Conservation (phyloP, 64 coral and sea anemone species). For the Astreopora myriophthalma region DNA sequence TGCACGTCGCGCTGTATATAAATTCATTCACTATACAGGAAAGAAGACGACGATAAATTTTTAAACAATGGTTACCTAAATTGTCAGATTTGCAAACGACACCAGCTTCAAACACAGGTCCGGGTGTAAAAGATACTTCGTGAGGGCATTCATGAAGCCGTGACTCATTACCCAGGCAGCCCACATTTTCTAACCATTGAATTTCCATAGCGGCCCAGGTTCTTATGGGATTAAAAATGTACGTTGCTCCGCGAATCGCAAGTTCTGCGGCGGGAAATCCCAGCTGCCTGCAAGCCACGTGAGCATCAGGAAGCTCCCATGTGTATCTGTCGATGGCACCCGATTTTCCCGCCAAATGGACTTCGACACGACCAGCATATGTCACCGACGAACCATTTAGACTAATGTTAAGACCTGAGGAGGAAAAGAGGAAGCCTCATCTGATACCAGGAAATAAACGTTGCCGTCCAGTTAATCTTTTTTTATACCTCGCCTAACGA, state of each 20-base stretch:
- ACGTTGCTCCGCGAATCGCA: conserved; percentile 27
- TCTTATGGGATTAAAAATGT: not conserved
- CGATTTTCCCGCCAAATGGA: conserved; percentile 32
- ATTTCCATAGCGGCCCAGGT: not conserved
- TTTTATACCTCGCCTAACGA: too few relatives aligned
- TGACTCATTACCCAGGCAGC: conserved; percentile 33
- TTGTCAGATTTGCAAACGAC: conserved; percentile 41
- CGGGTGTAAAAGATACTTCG: not conserved
- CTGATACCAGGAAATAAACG: too few relatives aligned
- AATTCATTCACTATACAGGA: not conserved
- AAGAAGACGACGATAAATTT: not conserved
- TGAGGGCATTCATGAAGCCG: conserved; percentile 19
- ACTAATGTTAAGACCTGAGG: not conserved
- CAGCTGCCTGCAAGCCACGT: conserved; percentile 47
- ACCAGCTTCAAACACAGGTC: conserved; percentile 14
- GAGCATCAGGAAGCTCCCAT: conserved; percentile 30
- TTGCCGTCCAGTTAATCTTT: too few relatives aligned
- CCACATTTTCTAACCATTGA: conserved; percentile 40
- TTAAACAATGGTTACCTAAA: not conserved
- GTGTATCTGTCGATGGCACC: conserved; percentile 24
- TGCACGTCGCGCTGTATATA: too few relatives aligned
- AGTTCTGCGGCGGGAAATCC: conserved; percentile 37
- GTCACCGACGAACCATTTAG: not conserved
- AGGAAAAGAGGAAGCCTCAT: not conserved
- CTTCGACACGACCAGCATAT: conserved; percentile 64